Evolutionary conservation across 2,113 vertebrate genomes (phyloP), one percentile per base, ranked within the genome.

Genomic region (Trichechus manatus): DNA sequence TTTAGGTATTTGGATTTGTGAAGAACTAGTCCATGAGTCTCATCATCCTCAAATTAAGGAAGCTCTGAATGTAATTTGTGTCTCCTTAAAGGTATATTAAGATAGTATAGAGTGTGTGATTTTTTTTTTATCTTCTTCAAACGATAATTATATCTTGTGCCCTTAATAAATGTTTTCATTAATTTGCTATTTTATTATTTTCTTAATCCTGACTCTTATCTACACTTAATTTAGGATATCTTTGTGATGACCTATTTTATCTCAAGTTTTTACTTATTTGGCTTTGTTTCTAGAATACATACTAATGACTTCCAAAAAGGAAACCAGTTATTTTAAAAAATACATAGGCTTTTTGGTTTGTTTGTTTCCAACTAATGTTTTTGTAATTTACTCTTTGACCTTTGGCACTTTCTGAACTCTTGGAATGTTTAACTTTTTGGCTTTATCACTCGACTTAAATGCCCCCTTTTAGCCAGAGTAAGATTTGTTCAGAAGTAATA

Each of bases 1-100:
- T 98, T 99, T 99, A 98, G 99, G 99, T 70, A 99, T 99, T 98
- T 99, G 99, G 99, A 99, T 99, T 96, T 99, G 99, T 98, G 99
- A 99, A 97, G 99, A 99, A 97, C 97, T 99, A 92, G 99, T 99
- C 84, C 99, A 99, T 50, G 99, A 99, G 92, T 99, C 99, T 74
- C 99, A 99, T 93, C 99, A 99, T 98, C 99, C 99, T 50, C 99
- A 99, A 98, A 99, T 99, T 96, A 99, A 99, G 98, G 99, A 99
- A 96, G 99, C 99, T 70, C 98, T 99, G 93, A 99, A 99, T 97
- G 99, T 99, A 97, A 99, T 99, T 98, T 99, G 99, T 98, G 99
- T 99, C 79, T 99, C 99, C 84, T 99, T 99, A 97, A 99, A 99
- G 99, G 99, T 99, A 50, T 75, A 93, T 89, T 93, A 72, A 82